Evolutionary conservation across 2,888 invertebrate genomes (phyloP).

Genomic region (Myopa testacea): DNA sequence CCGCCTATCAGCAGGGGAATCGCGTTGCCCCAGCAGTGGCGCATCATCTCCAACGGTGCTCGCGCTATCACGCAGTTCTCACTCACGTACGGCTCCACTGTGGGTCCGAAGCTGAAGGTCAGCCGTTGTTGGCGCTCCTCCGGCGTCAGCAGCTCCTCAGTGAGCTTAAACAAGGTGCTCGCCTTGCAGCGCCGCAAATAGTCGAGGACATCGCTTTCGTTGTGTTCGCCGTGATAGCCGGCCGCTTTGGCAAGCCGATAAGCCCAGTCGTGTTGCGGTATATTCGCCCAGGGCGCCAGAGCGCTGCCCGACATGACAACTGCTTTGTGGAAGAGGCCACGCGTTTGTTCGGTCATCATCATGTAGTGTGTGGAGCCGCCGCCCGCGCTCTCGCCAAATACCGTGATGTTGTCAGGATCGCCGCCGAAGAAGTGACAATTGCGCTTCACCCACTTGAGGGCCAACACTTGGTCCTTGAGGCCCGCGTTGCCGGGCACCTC

Average conservation of each 20-base stretch:
- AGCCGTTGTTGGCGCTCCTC: slow-evolving; percentile 62
- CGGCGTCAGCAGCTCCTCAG: slow-evolving; percentile 62
- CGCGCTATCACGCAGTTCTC: slow-evolving; percentile 62
- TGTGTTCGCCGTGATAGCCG: slow-evolving; percentile 61
- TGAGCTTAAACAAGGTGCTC: slow-evolving; percentile 61
- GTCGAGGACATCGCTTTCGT: slow-evolving; percentile 62
- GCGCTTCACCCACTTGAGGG: slow-evolving; percentile 70
- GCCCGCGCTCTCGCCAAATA: slow-evolving; percentile 72
- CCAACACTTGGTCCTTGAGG: slow-evolving; percentile 71
- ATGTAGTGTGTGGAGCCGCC: slow-evolving; percentile 69
- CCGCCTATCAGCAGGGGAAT: slow-evolving; percentile 66
- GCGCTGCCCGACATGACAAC: slow-evolving; percentile 65
- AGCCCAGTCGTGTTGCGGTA: slow-evolving; percentile 60
- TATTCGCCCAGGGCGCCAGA: slow-evolving; percentile 62
- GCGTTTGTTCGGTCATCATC: slow-evolving; percentile 69
- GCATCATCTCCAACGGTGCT: slow-evolving; percentile 64
- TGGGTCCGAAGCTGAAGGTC: slow-evolving; percentile 63
- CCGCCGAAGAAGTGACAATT: slow-evolving; percentile 71
- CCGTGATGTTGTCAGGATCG: slow-evolving; percentile 70
- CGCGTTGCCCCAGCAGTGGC: slow-evolving; percentile 63
- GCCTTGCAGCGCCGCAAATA: slow-evolving; percentile 63
- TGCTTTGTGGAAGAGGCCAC: slow-evolving; percentile 65
- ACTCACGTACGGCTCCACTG: slow-evolving; percentile 62
- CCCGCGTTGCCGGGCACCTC: slow-evolving; percentile 71
- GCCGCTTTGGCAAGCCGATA: slow-evolving; percentile 62